These are phyloP conservation scores for Sciaenops ocellatus DNA, from an alignment of 2,797 vertebrate species.

Conservation along the genomic window DNA sequence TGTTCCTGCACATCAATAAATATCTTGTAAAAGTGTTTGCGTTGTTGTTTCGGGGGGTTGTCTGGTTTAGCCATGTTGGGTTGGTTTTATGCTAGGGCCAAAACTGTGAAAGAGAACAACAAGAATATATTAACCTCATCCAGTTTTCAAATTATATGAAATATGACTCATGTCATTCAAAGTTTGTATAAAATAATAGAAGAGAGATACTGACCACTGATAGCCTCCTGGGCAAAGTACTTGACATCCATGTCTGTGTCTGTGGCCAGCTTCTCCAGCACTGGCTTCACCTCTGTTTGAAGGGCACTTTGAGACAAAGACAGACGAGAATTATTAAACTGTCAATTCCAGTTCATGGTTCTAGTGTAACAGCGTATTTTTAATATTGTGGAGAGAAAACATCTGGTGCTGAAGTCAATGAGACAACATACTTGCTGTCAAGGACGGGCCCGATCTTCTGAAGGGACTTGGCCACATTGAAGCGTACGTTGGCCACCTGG, in stretches of 20 bases:
- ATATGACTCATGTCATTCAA: background rate
- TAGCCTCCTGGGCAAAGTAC: conserved; percentile 95
- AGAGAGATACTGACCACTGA: conserved; percentile 86
- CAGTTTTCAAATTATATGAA: background rate
- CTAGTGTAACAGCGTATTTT: background rate
- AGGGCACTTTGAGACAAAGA: conserved; percentile 82
- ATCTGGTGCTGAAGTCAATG: background rate
- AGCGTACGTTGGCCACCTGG: conserved; percentile 95
- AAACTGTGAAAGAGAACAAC: conserved; percentile 80
- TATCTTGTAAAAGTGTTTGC: conserved; percentile 84
- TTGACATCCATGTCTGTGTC: conserved; percentile 95
- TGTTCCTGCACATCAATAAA: conserved; percentile 89
- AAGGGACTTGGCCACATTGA: conserved; percentile 94
- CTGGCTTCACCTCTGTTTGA: conserved; percentile 91
- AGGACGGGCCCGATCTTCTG: conserved; percentile 93
- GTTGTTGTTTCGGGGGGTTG: conserved; percentile 62
- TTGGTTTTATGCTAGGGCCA: conserved; percentile 86
- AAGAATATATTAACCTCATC: background rate
- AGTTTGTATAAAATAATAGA: background rate
- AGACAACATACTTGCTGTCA: conserved; percentile 86
- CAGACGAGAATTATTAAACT: background rate
- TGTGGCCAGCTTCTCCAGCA: conserved; percentile 91
- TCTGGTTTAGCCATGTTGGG: conserved; percentile 57
- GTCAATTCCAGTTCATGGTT: background rate
- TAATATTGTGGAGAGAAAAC: background rate